These are phyloP conservation scores for Lates japonicus DNA, from an alignment of 2,797 vertebrate genomes.

Conservation along the genomic window DNA sequence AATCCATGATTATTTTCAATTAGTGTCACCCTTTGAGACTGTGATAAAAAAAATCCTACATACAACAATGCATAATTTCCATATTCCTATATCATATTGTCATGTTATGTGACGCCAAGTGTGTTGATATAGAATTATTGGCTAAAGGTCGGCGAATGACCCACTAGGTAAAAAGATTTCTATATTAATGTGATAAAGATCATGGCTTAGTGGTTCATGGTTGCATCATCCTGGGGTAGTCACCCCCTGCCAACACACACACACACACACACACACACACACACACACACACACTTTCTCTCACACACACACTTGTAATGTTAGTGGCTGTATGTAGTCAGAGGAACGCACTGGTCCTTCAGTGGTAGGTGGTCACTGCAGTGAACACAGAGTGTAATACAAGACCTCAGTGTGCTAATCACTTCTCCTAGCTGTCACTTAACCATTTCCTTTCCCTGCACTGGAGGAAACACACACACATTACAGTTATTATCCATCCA, in stretches of 20 bases:
- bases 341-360: slow-evolving; percentile 11
- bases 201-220: not conserved
- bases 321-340: slow-evolving; percentile 13
- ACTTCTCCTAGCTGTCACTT: slow-evolving; percentile 78
- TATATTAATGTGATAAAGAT: not conserved
- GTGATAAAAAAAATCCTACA: not conserved
- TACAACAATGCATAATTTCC: not conserved
- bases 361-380: slow-evolving; percentile 26
- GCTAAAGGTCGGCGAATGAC: not conserved
- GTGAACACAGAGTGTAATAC: slow-evolving; percentile 65
- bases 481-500: slow-evolving; percentile 64
- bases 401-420: slow-evolving; percentile 73
- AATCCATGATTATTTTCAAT: not conserved
- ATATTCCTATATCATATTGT: not conserved
- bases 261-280: slow-evolving; percentile 10
- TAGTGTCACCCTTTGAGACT: not conserved
- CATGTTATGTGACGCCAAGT: not conserved
- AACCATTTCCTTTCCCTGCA: slow-evolving; percentile 76
- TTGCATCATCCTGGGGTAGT: slow-evolving; percentile 28
- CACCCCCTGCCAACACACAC: not conserved
- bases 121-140: not conserved
- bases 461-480: slow-evolving; percentile 57
- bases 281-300: slow-evolving; percentile 20
- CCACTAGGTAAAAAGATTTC: not conserved
- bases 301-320: not conserved